Evolutionary conservation across 2,113 vertebrate genomes (phyloP).

Genomic region (Hypocryptadius cinnamomeus): DNA sequence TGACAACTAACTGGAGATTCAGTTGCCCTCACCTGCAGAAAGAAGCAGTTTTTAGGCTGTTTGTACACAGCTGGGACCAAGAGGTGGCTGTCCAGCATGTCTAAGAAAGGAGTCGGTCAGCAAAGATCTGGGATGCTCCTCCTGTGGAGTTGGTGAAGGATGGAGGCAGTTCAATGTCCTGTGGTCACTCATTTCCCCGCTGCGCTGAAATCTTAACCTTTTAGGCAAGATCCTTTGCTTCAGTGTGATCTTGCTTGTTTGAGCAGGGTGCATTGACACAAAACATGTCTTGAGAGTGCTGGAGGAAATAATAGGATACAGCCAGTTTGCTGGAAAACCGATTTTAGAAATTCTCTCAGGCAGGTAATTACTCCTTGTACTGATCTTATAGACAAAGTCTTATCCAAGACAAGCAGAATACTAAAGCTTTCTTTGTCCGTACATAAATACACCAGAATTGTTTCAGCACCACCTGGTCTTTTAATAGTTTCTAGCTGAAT

Average conservation of each 20-base stretch:
- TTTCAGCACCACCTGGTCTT: neutral
- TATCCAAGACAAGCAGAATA: neutral
- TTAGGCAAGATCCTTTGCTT: neutral
- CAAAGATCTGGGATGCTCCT: neutral
- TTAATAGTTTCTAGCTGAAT: neutral
- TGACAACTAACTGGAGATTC: neutral
- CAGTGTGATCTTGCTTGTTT: neutral
- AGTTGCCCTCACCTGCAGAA: neutral
- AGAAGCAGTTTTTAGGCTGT: neutral
- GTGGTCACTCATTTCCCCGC: accelerated
- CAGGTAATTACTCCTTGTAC: neutral
- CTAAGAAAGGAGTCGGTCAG: neutral
- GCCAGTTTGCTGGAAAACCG: neutral
- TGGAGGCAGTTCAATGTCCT: neutral
- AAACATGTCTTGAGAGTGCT: neutral
- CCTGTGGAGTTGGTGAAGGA: neutral
- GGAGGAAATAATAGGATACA: neutral
- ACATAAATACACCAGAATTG: accelerated
- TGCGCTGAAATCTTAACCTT: neutral
- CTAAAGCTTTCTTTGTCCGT: neutral
- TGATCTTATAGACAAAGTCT: neutral
- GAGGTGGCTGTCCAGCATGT: neutral
- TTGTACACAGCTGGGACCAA: neutral
- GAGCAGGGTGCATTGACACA: neutral
- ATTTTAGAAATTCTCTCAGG: conserved; percentile 18